These are phyloP conservation scores for Graptemys geographica DNA, from an alignment of 2,797 vertebrate genomes.

Conservation along the genomic window DNA sequence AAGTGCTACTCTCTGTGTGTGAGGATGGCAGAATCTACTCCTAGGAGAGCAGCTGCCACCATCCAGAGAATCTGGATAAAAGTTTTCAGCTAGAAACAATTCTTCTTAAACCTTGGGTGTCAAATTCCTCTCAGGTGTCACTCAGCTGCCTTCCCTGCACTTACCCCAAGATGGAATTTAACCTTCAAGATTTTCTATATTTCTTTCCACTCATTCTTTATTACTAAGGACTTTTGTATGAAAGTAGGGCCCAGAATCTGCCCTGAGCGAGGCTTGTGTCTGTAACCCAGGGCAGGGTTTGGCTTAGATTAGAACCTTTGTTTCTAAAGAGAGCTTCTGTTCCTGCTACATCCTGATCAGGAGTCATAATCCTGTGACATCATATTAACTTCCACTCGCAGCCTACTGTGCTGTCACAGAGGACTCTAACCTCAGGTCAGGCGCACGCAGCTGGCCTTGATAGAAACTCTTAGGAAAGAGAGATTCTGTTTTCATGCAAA, in stretches of 20 bases:
- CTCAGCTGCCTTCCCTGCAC: not conserved
- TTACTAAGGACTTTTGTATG: fast-evolving
- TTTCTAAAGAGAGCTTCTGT: conserved; percentile 3
- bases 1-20: not conserved
- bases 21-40: not conserved
- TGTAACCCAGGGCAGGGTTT: conserved; percentile 68
- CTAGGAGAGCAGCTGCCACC: not conserved
- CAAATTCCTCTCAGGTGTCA: not conserved
- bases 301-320: conserved; percentile 45
- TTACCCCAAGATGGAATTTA: not conserved
- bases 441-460: not conserved
- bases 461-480: not conserved
- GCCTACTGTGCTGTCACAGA: not conserved
- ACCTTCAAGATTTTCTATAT: not conserved
- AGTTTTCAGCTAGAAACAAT: not conserved
- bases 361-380: not conserved
- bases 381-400: no score
- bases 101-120: not conserved
- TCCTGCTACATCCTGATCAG: conserved; percentile 42
- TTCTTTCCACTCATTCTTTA: conserved; percentile 31
- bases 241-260: conserved; percentile 21
- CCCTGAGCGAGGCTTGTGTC: conserved; percentile 55
- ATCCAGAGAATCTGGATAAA: not conserved
- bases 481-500: conserved; percentile 53
- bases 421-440: not conserved